Evolutionary conservation across 2,888 invertebrate genomes (phyloP).

Genomic region (Tuberolachnus salignus): DNA sequence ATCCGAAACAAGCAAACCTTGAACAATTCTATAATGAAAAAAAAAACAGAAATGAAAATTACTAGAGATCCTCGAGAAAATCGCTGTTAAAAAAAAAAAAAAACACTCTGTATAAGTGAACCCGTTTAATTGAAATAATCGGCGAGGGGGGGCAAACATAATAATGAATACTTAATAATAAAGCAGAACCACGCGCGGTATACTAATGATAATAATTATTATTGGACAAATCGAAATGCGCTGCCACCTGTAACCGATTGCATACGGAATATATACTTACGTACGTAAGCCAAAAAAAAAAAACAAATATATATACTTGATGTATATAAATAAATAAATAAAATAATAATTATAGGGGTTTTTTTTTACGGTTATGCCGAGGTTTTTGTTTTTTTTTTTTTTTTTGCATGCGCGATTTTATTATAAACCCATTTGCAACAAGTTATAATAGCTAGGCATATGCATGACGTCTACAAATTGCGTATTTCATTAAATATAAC

Average conservation of each 20-base stretch:
- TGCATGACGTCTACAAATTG: not conserved
- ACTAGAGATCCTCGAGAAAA: too few relatives aligned
- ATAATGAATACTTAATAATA: too few relatives aligned
- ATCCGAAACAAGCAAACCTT: too few relatives aligned
- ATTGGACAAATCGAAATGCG: conserved; percentile 6
- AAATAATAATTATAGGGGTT: conserved; percentile 11
- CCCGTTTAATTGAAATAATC: not conserved
- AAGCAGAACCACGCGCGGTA: too few relatives aligned
- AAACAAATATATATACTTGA: not conserved
- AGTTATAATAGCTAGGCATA: not conserved
- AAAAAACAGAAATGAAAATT: too few relatives aligned
- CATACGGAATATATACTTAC: not conserved
- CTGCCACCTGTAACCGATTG: not conserved
- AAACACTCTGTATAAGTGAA: not conserved
- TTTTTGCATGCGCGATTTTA: not conserved
- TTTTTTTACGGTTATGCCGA: not conserved
- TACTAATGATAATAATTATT: not conserved
- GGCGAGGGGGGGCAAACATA: too few relatives aligned
- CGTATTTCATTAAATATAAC: too few relatives aligned
- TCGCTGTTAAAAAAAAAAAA: too few relatives aligned
- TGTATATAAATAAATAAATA: not conserved
- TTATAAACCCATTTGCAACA: not conserved
- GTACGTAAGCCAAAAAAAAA: not conserved
- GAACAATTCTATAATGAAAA: too few relatives aligned
- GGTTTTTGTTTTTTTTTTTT: not conserved